Evolutionary conservation across 2,888 invertebrate species (phyloP), one percentile per base, ranked within the genome.

Genomic region (Hyppa rectilinea): DNA sequence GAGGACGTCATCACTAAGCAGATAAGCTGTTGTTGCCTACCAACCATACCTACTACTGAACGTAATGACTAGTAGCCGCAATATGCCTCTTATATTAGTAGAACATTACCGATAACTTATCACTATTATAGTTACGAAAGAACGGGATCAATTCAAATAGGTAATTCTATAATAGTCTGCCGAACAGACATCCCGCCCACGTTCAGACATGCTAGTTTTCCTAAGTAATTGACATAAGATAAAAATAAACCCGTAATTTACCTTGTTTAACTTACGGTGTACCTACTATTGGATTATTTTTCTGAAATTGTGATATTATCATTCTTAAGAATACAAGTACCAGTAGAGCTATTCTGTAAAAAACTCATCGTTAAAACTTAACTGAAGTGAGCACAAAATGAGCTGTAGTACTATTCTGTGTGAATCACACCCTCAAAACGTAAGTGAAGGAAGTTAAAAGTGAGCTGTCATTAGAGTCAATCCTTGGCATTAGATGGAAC

Each of bases 81-180:
- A n/a, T 17, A 14, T 9, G 7, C 5, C 34, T 40, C 5, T 26
- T 17, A 7, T 20, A 17, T 23, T 6, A 45, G 4, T 17, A 43
- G 23, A n/a, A n/a, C n/a, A n/a, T 31, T 7, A 7, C 26, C 7
- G 17, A 26, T 26, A 17, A 20, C 29, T 14, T 49, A 23, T 23
- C 26, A 50, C 7, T n/a, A 26, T 1, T 7, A n/a, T n/a, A 36
- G 12, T 36, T 26, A 31, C 58, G 26, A 23, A 26, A 73, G n/a
- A 47, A n/a, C 17, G 10, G 47, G 20, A 47, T n/a, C 23, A 49
- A 56, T 36, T 69, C 14, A 69, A 50, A 40, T 70, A n/a, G n/a
- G n/a, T n/a, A n/a, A 34, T 43, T 50, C 10, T 43, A 14, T 17
- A 52, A 12, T 20, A 47, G 5, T 43, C 20, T 12, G 2, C 29